Evolutionary conservation across 2,888 invertebrate species (phyloP).

Genomic region (Glaucopsyche alexis): DNA sequence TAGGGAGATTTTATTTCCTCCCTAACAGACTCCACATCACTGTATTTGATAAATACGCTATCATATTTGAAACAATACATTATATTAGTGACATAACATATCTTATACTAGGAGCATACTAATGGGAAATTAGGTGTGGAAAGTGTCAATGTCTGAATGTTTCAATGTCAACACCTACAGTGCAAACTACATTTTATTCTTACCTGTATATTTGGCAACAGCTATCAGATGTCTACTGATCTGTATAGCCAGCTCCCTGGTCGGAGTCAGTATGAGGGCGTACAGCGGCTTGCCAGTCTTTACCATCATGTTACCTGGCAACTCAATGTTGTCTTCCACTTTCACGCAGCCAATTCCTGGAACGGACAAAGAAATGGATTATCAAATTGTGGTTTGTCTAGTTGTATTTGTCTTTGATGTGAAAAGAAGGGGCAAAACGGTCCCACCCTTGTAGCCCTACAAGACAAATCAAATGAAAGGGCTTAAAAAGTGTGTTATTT

Average conservation of each 20-base stretch:
- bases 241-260: slow-evolving; percentile 97
- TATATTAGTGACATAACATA: not conserved
- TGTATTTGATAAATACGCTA: no score
- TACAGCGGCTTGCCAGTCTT: slow-evolving; percentile 82
- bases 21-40: no score
- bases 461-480: no score
- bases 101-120: not conserved
- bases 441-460: no score
- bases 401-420: no score
- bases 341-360: slow-evolving; percentile 81
- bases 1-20: no score
- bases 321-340: slow-evolving; percentile 75
- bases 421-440: no score
- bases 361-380: slow-evolving; percentile 35
- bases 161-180: no score
- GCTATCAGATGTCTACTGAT: slow-evolving; percentile 91
- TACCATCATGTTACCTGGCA: slow-evolving; percentile 52
- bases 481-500: no score
- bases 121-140: no score
- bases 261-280: slow-evolving; percentile 95
- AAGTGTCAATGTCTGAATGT: no score
- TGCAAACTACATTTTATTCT: not conserved
- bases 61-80: no score
- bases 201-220: slow-evolving; percentile 89
- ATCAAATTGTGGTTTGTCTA: not conserved